Evolutionary conservation across 2,888 invertebrate genomes (phyloP).

Genomic region (Hypolimnas misippus): DNA sequence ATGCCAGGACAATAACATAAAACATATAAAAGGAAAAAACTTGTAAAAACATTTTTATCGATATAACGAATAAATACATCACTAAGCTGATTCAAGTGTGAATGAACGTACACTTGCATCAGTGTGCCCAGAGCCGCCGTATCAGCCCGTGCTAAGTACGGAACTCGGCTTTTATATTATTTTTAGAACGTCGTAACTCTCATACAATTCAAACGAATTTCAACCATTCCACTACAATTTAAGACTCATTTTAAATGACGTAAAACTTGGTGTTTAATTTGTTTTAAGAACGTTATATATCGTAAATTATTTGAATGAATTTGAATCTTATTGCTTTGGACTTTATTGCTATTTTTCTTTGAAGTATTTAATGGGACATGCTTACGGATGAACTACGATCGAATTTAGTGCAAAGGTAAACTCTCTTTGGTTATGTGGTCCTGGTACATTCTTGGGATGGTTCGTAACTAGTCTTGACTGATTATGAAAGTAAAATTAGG

Average conservation of each 20-base stretch:
- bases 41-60: too few species aligned
- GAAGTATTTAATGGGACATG: slow-evolving; percentile 33
- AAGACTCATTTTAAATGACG: too few species aligned
- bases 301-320: slow-evolving; percentile 4
- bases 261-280: neutral
- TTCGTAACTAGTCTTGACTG: slow-evolving; percentile 20
- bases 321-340: neutral
- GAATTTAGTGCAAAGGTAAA: slow-evolving; percentile 52
- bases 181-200: slow-evolving; percentile 52
- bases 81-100: slow-evolving; percentile 63
- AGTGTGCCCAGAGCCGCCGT: slow-evolving; percentile 71
- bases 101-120: slow-evolving; percentile 70
- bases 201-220: slow-evolving; percentile 19
- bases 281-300: neutral
- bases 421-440: slow-evolving; percentile 42
- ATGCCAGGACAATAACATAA: too few species aligned
- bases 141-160: slow-evolving; percentile 80
- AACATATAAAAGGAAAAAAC: too few species aligned
- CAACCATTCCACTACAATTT: slow-evolving; percentile 9
- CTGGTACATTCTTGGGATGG: slow-evolving; percentile 40
- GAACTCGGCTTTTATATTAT: slow-evolving; percentile 49
- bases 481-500: slow-evolving; percentile 12
- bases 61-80: slow-evolving; percentile 47
- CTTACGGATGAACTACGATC: slow-evolving; percentile 47
- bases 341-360: slow-evolving; percentile 9